These are phyloP conservation scores for Coccyzus lansbergi DNA, from an alignment of 2,797 vertebrate species.

Conservation along the genomic window DNA sequence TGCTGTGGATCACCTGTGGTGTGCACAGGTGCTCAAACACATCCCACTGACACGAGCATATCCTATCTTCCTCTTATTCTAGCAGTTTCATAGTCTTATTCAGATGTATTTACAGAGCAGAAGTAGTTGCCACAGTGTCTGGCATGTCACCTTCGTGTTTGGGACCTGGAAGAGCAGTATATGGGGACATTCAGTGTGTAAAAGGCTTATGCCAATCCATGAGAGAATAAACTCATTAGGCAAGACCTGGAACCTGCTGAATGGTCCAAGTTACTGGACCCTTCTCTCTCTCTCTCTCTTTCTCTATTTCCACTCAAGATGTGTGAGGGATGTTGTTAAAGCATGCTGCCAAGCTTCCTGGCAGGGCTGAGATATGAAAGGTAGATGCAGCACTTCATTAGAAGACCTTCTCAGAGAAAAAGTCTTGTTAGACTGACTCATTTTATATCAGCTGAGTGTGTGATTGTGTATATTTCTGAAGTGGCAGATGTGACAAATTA, in stretches of 20 bases:
- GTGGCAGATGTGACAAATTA: neutral
- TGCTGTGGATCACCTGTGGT: neutral
- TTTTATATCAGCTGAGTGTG: neutral
- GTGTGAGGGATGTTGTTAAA: neutral
- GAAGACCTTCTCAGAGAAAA: neutral
- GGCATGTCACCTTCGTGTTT: neutral
- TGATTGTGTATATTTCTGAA: neutral
- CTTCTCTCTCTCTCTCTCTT: neutral
- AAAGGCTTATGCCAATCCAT: neutral
- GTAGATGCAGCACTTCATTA: neutral
- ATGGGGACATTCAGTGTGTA: neutral
- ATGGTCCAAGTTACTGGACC: neutral
- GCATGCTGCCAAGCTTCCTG: neutral
- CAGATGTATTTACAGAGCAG: neutral
- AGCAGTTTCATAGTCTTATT: neutral
- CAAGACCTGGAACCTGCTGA: neutral
- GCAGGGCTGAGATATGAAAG: neutral
- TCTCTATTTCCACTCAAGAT: neutral
- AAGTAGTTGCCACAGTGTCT: neutral
- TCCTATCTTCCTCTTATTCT: neutral
- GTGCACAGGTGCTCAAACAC: fast-evolving
- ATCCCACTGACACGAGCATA: neutral
- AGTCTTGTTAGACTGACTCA: neutral
- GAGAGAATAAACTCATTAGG: neutral
- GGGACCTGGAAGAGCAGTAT: neutral